These are phyloP conservation scores for Pterocles burchelli DNA, from an alignment of 2,113 vertebrate genomes.

Conservation along the genomic window DNA sequence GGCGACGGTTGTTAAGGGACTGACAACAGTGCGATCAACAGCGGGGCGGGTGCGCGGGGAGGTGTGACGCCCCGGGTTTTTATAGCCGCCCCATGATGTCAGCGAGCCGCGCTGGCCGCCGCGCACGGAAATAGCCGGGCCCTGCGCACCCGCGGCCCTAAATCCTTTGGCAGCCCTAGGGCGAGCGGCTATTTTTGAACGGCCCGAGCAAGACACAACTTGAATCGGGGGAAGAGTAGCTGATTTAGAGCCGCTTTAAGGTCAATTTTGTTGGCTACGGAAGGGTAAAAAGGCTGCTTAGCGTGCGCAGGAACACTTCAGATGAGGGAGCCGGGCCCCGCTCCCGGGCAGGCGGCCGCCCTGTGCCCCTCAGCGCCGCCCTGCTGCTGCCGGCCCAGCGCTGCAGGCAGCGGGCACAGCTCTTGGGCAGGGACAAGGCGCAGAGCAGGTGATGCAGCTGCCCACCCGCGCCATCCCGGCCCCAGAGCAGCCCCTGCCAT, in stretches of 20 bases:
- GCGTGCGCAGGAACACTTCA: neutral
- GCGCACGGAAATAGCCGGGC: slow-evolving; percentile 25
- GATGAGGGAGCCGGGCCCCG: neutral
- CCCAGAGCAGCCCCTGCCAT: neutral
- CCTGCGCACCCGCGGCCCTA: neutral
- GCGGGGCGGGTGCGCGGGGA: slow-evolving; percentile 27
- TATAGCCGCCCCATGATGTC: slow-evolving; percentile 30
- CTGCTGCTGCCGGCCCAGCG: neutral
- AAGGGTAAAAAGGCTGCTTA: neutral
- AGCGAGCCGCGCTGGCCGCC: slow-evolving; percentile 25
- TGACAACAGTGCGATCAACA: slow-evolving; percentile 72
- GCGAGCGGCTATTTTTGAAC: neutral
- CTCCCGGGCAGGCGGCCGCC: no score
- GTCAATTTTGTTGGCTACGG: neutral
- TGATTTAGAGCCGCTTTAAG: neutral
- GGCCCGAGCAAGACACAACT: neutral
- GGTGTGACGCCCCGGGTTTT: slow-evolving; percentile 14
- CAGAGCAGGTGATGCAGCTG: neutral
- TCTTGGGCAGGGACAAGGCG: neutral
- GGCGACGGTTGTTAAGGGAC: slow-evolving; percentile 73
- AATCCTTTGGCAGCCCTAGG: neutral
- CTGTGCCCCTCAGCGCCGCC: neutral
- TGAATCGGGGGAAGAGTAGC: neutral
- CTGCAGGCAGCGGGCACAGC: neutral
- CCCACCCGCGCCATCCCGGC: fast-evolving